Percentiles rank a stretch among this genome's conserved stretches.
Conservation (phyloP, 2,888 invertebrate species). For the Phrixothrix hirtus region DNA sequence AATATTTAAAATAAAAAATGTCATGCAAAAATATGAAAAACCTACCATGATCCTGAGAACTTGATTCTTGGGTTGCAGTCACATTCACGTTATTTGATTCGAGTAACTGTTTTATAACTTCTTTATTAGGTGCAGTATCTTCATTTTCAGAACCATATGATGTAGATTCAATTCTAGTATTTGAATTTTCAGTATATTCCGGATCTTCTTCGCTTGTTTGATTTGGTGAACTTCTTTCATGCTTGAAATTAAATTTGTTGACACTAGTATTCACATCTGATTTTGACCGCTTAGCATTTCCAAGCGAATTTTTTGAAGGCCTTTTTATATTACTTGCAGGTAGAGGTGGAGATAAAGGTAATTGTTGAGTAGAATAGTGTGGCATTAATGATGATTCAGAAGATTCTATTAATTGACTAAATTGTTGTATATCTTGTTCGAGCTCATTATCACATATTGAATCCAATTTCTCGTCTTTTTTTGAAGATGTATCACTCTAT, state of each 20-base stretch:
- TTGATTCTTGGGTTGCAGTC: slow-evolving; percentile 23
- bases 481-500: slow-evolving; percentile 51
- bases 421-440: slow-evolving; percentile 45
- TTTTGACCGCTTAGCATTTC: slow-evolving; percentile 41
- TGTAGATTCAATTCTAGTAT: slow-evolving; percentile 27
- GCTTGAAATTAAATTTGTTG: slow-evolving; percentile 9
- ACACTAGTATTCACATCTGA: slow-evolving; percentile 20
- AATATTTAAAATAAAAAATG: no score
- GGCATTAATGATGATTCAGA: slow-evolving; percentile 36
- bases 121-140: slow-evolving; percentile 29
- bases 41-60: slow-evolving; percentile 39
- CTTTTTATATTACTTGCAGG: slow-evolving; percentile 33
- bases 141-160: slow-evolving; percentile 37
- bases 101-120: slow-evolving; percentile 24
- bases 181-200: slow-evolving; percentile 32
- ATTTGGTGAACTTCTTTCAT: slow-evolving; percentile 22
- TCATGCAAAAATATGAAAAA: slow-evolving; percentile 16
- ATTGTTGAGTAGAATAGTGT: slow-evolving; percentile 29
- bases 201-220: slow-evolving; percentile 33
- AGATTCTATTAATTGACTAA: slow-evolving; percentile 47
- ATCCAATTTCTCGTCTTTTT: slow-evolving; percentile 50
- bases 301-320: slow-evolving; percentile 35
- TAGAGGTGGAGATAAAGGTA: slow-evolving; percentile 19
- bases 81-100: slow-evolving; percentile 18
- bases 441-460: slow-evolving; percentile 45